These are phyloP conservation scores for Ectemnius cavifrons DNA, from an alignment of 2,888 invertebrate genomes.

Conservation along the genomic window DNA sequence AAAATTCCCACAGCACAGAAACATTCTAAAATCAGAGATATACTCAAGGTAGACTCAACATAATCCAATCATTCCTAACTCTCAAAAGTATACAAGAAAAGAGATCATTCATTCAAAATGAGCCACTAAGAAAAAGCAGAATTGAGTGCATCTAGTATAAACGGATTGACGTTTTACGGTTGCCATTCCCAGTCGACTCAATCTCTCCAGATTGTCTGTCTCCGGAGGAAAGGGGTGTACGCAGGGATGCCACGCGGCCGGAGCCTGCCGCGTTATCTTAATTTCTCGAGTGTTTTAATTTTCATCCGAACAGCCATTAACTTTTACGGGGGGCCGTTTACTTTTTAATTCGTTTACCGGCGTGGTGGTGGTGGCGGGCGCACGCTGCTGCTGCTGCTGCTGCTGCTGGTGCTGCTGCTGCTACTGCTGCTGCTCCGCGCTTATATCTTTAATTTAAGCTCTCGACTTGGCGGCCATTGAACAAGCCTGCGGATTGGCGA, in stretches of 20 bases:
- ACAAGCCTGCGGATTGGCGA: slow-evolving; percentile 64
- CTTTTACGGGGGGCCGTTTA: slow-evolving; percentile 76
- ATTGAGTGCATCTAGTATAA: slow-evolving; percentile 3
- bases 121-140: neutral
- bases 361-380: slow-evolving; percentile 27
- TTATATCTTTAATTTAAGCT: slow-evolving; percentile 68
- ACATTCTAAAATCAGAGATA: too few relatives aligned
- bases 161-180: slow-evolving; percentile 44
- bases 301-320: slow-evolving; percentile 76
- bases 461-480: slow-evolving; percentile 72
- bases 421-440: slow-evolving; percentile 34
- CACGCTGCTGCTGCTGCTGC: neutral
- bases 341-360: slow-evolving; percentile 77
- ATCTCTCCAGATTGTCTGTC: slow-evolving; percentile 61
- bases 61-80: too few relatives aligned
- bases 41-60: too few relatives aligned
- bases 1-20: neutral
- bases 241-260: slow-evolving; percentile 25
- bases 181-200: slow-evolving; percentile 44
- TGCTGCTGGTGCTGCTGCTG: slow-evolving; percentile 12
- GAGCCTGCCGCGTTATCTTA: slow-evolving; percentile 52
- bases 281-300: slow-evolving; percentile 75
- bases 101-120: neutral
- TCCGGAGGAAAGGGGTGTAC: slow-evolving; percentile 22
- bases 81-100: neutral